Percentiles rank a stretch among this genome's conserved stretches.
Evolutionary conservation across 2,113 vertebrate genomes (phyloP).

Genomic region (Prionailurus viverrinus): DNA sequence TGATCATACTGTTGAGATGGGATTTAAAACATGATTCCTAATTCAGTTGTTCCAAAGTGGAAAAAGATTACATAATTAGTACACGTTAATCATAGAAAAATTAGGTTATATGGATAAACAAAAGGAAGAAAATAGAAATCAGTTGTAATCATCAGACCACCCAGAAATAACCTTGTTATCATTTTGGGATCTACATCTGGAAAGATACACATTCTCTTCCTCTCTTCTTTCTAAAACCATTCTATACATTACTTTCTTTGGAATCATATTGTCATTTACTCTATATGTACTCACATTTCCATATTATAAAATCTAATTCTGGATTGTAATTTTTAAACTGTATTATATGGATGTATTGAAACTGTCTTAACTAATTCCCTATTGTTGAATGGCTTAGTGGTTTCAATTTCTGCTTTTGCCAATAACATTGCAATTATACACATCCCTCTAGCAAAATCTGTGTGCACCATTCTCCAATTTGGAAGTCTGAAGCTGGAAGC

Average conservation of each 20-base stretch:
- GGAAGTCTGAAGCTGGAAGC: background rate
- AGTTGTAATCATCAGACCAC: slow-evolving; percentile 49
- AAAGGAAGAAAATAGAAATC: slow-evolving; percentile 65
- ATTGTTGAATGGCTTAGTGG: background rate
- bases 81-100: slow-evolving; percentile 30
- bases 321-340: background rate
- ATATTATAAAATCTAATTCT: background rate
- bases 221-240: background rate
- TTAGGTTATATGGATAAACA: background rate
- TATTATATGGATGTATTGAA: background rate
- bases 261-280: background rate
- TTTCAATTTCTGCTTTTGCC: slow-evolving; percentile 52
- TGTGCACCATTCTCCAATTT: background rate
- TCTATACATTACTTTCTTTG: background rate
- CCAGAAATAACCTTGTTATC: slow-evolving; percentile 44
- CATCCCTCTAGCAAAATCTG: background rate
- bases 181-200: slow-evolving; percentile 41
- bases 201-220: background rate
- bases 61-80: slow-evolving; percentile 34
- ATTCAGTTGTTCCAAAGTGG: background rate
- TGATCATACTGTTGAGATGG: background rate
- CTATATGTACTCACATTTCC: background rate
- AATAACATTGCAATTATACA: background rate
- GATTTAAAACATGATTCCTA: background rate
- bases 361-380: background rate